Percentiles rank a stretch among this genome's conserved stretches.
phyloP scores from a whole-genome alignment of 2,888 invertebrate genomes.

The Sinohyriopsis cumingii region DNA sequence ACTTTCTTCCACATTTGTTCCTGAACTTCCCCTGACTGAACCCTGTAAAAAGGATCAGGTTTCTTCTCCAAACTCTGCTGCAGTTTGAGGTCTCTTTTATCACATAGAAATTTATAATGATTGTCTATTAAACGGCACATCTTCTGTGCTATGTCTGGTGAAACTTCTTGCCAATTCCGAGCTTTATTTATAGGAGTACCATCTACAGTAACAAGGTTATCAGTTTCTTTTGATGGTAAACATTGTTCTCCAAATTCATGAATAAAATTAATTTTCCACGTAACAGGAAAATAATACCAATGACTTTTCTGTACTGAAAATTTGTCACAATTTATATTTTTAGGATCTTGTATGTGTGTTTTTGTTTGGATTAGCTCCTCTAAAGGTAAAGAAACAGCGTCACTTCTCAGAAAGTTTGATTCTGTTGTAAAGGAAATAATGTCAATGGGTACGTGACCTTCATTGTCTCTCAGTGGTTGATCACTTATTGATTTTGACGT shows the following conservation, averaged over 20 bases:
- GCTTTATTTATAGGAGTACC: conserved; percentile 51
- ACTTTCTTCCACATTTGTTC: conserved; percentile 47
- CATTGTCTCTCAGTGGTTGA: no score
- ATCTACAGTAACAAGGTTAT: conserved; percentile 32
- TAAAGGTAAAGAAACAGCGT: neutral
- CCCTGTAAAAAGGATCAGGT: conserved; percentile 50
- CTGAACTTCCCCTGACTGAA: conserved; percentile 8
- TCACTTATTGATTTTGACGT: no score
- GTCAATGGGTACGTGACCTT: no score
- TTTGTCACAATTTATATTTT: neutral
- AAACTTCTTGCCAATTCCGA: conserved; percentile 60
- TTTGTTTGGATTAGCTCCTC: neutral
- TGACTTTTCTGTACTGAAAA: neutral
- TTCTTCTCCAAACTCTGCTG: conserved; percentile 22
- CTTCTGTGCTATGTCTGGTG: conserved; percentile 35
- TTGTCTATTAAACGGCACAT: conserved; percentile 49
- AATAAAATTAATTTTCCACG: conserved; percentile 48
- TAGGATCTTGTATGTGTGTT: neutral
- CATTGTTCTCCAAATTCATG: conserved; percentile 56
- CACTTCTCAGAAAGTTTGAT: no score
- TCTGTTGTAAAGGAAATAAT: no score
- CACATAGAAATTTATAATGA: conserved; percentile 26
- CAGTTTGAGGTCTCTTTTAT: conserved; percentile 27
- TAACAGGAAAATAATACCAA: conserved; percentile 55
- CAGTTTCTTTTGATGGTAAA: conserved; percentile 47